Evolutionary conservation across 2,113 vertebrate species (phyloP).

Genomic region (Calypte anna): DNA sequence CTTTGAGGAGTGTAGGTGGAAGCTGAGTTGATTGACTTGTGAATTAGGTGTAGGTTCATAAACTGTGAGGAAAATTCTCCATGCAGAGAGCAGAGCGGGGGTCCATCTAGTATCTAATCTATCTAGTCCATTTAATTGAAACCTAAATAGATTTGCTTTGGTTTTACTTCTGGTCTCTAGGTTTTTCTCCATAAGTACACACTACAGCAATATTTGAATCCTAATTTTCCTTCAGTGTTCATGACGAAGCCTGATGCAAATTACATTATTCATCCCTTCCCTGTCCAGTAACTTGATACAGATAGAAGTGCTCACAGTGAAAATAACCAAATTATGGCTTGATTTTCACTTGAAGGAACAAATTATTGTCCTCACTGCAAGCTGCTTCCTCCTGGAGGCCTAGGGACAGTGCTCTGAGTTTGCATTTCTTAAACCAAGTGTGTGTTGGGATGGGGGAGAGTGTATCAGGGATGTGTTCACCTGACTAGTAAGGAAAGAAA

Average conservation of each 20-base stretch:
- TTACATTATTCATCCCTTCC: fast-evolving
- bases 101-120: neutral
- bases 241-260: neutral
- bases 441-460: neutral
- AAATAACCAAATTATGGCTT: neutral
- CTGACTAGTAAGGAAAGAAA: neutral
- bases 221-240: neutral
- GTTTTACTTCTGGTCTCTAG: neutral
- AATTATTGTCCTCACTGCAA: fast-evolving
- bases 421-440: no score
- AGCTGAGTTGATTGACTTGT: neutral
- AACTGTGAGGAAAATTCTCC: neutral
- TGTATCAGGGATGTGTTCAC: neutral
- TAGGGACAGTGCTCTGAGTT: neutral
- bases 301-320: neutral
- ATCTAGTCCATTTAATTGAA: no score
- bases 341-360: neutral
- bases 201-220: neutral
- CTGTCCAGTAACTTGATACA: neutral
- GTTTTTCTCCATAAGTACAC: neutral
- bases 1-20: neutral
- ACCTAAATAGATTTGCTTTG: neutral
- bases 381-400: neutral
- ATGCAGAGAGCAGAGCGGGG: neutral
- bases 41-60: neutral